Evolutionary conservation across 1,140 invertebrate genomes (phyloP).

Genomic region (Gonatopus flavifemur): DNA sequence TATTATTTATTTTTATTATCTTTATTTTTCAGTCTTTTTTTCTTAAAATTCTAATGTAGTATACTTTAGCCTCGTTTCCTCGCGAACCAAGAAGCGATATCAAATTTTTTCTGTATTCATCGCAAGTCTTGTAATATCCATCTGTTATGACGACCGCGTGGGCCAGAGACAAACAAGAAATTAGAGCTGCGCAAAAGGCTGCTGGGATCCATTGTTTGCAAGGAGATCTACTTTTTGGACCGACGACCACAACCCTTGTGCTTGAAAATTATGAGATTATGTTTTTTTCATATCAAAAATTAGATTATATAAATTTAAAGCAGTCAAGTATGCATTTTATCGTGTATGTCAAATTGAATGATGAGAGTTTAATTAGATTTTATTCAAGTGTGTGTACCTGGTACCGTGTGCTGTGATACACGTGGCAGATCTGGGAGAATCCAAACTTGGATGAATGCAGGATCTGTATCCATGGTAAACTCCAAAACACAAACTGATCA

Average conservation of each 20-base stretch:
- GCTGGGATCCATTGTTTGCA: conserved; percentile 65
- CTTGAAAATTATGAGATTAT: no score
- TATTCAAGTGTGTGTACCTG: no score
- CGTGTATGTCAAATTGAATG: no score
- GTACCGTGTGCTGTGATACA: no score
- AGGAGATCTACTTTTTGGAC: conserved; percentile 54
- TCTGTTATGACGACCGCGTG: conserved; percentile 66
- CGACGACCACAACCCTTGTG: conserved; percentile 64
- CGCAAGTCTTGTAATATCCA: conserved; percentile 69
- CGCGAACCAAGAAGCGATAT: conserved; percentile 51
- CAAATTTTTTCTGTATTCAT: conserved; percentile 64
- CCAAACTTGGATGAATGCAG: conserved; percentile 60
- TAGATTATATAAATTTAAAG: no score
- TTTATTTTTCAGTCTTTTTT: neutral
- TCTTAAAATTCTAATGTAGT: neutral
- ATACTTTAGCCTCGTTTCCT: conserved; percentile 49
- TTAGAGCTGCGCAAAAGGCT: conserved; percentile 59
- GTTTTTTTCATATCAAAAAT: no score
- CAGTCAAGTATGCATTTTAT: no score
- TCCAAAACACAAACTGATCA: conserved; percentile 61
- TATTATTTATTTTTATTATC: neutral
- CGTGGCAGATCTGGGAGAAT: no score
- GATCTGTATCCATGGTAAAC: conserved; percentile 69
- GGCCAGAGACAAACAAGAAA: conserved; percentile 63
- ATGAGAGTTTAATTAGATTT: no score